Base-by-base conservation (phyloP, 1,140 invertebrate species). In the Scylla paramamosain region DNA sequence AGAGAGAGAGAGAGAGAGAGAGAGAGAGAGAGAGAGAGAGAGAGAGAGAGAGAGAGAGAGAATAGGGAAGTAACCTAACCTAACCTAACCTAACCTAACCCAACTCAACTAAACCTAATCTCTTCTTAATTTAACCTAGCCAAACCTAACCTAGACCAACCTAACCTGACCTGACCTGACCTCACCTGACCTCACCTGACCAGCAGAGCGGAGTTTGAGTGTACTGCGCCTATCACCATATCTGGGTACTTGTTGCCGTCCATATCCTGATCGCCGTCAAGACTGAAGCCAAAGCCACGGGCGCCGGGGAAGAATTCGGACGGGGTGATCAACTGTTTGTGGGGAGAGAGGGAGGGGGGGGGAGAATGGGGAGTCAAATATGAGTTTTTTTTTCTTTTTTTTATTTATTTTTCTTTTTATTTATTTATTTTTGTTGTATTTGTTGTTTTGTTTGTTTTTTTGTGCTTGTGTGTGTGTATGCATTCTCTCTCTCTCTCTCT, bases 161-260 rank as follows among this genome's bases (percentile, higher is more conserved):
- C 0, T 31, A 39, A 12, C 28, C 28, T 90, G 4, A 39, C 14
- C 32, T 7, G 7, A 4, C 14, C n/a, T 84, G 0, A 39, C 28
- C 8, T 93, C 10, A 32, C 14, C 59, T n/a, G 25, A 31, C 20
- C 91, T 94, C 82, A 96, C 96, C 96, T 96, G n/a, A 96, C 8
- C 96, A 99, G 98, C 90, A 98, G 98, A 2, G 98, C 98, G 20
- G 97, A 97, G 96, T 98, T 98, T 0, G 98, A 98, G 91, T 98
- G 98, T 96, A 99, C 99, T 48, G 99, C 98, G 0, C 99, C 99
- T 20, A 99, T 98, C 2, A 98, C 98, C 88, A 99, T 96, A 96
- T 99, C 99, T 0, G 99, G 98, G 97, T 99, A 99, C 77, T 98
- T 97, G 96, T 99, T 99, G 8, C 98, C 97, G 96, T 99, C 99